Evolutionary conservation across 2,888 invertebrate species (phyloP).

Genomic region (Zelleria hepariella): DNA sequence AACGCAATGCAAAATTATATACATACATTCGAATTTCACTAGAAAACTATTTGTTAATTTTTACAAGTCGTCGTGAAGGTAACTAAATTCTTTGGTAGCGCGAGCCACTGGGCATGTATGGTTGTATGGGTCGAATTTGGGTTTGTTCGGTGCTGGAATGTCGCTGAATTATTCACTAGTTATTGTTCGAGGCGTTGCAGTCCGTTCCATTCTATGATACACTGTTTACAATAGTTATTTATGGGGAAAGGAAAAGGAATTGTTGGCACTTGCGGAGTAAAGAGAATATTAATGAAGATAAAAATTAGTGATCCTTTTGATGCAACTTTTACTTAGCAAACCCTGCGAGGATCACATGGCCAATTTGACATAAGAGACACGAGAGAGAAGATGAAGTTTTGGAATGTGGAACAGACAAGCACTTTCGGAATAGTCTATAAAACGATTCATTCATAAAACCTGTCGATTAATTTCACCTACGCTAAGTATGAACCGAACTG

Average conservation of each 20-base stretch:
- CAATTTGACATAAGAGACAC: neutral
- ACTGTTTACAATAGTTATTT: neutral
- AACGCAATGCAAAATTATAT: slow-evolving; percentile 59
- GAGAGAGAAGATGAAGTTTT: neutral
- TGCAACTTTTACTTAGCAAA: no score
- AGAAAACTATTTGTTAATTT: slow-evolving; percentile 52
- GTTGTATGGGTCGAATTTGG: slow-evolving; percentile 15
- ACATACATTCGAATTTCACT: slow-evolving; percentile 40
- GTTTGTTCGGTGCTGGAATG: slow-evolving; percentile 36
- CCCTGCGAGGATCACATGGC: no score
- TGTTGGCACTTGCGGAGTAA: slow-evolving; percentile 53
- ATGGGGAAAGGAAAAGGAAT: slow-evolving; percentile 8
- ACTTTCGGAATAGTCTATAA: neutral
- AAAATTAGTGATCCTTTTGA: no score
- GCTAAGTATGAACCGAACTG: neutral
- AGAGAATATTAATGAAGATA: neutral
- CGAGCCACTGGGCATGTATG: slow-evolving; percentile 43
- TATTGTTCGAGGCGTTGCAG: slow-evolving; percentile 35
- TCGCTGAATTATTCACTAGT: slow-evolving; percentile 40
- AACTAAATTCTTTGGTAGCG: slow-evolving; percentile 70
- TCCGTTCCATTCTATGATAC: slow-evolving; percentile 22
- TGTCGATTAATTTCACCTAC: neutral
- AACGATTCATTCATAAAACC: neutral
- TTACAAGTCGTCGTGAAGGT: slow-evolving; percentile 60
- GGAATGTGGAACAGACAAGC: neutral